These are phyloP conservation scores for Urocolius indicus DNA, from an alignment of 2,113 vertebrate genomes.

Conservation along the genomic window DNA sequence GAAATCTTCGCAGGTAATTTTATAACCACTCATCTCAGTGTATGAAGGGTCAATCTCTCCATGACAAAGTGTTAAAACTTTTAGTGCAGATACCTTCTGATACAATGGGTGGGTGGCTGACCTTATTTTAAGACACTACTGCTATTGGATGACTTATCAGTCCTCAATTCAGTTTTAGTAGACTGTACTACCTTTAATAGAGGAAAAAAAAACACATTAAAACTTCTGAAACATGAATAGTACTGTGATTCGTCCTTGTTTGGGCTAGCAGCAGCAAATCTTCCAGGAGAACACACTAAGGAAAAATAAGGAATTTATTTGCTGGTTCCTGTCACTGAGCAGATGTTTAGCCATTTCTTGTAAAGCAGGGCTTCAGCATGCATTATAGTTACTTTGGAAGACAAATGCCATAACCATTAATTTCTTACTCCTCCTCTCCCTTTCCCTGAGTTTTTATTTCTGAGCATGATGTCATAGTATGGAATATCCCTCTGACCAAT, in stretches of 20 bases:
- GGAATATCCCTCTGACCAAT: neutral
- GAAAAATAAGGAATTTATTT: neutral
- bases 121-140: neutral
- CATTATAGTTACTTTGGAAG: neutral
- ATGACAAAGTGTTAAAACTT: neutral
- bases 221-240: neutral
- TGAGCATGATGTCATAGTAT: neutral
- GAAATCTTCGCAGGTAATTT: neutral
- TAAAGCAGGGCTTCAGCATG: neutral
- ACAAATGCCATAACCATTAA: neutral
- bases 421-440: neutral
- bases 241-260: neutral
- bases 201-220: neutral
- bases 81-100: neutral
- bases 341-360: neutral
- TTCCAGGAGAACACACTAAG: neutral
- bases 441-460: neutral
- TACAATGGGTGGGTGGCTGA: neutral
- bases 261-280: neutral
- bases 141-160: neutral
- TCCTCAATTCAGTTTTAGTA: neutral
- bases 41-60: neutral
- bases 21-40: neutral
- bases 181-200: neutral
- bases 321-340: neutral